Percentiles rank a stretch among this genome's conserved stretches.
Conservation (phyloP, 1,140 invertebrate species). For the Drosophila sp. region DNA sequence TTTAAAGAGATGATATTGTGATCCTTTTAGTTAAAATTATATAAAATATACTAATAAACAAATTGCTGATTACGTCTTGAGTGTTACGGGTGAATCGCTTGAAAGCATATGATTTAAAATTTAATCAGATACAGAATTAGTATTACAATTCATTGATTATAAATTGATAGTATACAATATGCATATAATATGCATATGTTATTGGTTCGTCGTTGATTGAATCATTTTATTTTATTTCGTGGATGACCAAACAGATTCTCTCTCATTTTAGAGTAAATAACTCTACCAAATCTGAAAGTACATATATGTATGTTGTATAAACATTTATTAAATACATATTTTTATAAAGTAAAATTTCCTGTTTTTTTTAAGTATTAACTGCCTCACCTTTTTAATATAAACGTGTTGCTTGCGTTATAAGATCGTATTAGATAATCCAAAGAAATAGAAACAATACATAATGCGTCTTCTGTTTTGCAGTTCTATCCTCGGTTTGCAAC, state of each 20-base stretch:
- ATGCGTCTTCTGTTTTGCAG: neutral
- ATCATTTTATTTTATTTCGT: constrained; percentile 9
- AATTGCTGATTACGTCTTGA: too few relatives aligned
- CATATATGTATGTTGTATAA: neutral
- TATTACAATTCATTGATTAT: constrained; percentile 10
- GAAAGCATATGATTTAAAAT: neutral
- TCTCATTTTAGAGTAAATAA: neutral
- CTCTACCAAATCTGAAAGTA: constrained; percentile 1
- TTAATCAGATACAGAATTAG: neutral
- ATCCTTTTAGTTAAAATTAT: too few relatives aligned
- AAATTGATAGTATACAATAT: constrained; percentile 1
- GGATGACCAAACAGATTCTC: constrained; percentile 4
- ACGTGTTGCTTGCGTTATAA: constrained; percentile 32
- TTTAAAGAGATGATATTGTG: too few relatives aligned
- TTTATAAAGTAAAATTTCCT: constrained; percentile 21
- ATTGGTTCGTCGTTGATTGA: neutral
- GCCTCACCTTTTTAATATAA: constrained; percentile 17
- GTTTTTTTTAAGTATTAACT: constrained; percentile 18
- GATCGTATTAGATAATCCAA: constrained; percentile 26
- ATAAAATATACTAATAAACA: too few relatives aligned
- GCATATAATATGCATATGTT: constrained; percentile 2
- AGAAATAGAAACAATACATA: constrained; percentile 28
- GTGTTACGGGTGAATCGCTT: neutral
- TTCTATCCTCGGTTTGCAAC: neutral
- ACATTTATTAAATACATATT: constrained; percentile 19